Base-by-base conservation (phyloP, 2,888 invertebrate genomes). In the Drosophila vallismaia region DNA sequence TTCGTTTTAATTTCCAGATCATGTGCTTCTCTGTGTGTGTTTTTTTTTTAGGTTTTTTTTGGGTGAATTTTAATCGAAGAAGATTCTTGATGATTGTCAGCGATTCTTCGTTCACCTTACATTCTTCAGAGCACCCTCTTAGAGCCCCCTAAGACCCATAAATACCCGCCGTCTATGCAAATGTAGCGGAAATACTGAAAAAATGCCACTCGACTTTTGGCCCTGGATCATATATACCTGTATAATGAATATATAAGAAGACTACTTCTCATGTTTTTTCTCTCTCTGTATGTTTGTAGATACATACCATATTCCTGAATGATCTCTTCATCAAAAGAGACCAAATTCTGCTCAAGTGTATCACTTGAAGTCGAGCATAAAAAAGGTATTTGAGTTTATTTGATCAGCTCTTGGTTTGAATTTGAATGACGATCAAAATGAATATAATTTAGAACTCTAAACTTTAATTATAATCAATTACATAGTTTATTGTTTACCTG, bases 131-230 rank as follows among this genome's bases (percentile, higher is more conserved):
- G 14, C 19, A 33, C 28, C 42, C 42, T n/a, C 29, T 26, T 52
- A 9, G 14, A 29, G 26, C 44, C 26, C 28, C 24, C n/a, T 19
- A 28, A 28, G 28, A 26, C 26, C 26, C 26, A 2, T 4, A 4
- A 26, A 19, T 7, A 29, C 5, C 53, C 58, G 60, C 31, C 71
- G 76, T 26, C 77, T 85, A 82, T 82, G 82, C 83, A 85, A 82
- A 82, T 82, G 86, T 85, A 76, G 88, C 82, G 82, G 82, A 82
- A 82, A 82, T 72, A 74, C 68, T 54, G 58, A 49, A 64, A 63
- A 50, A 71, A 68, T 67, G 67, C 50, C 59, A 58, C 71, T 58
- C 45, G 57, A 54, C 40, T 68, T 49, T 54, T 55, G 66, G 55
- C 70, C 69, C 56, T 55, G 66, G 55, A 74, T 38, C 64, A 31